These are phyloP conservation scores for Hydroisotoma schaefferi DNA, from an alignment of 2,888 invertebrate species.

Conservation along the genomic window DNA sequence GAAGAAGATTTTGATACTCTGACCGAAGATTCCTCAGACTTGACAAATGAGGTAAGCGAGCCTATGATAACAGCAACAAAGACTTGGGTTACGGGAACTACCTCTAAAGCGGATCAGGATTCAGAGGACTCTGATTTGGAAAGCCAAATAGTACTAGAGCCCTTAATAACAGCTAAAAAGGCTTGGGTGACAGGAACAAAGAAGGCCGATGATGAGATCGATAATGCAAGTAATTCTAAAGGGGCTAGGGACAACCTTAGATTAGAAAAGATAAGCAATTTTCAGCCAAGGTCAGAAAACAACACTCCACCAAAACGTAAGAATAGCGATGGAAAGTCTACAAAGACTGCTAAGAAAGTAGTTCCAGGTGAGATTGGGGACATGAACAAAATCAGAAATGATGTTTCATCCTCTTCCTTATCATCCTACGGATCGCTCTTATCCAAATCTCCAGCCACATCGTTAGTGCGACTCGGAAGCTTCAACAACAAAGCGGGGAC, in stretches of 20 bases:
- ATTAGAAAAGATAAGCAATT: too few species aligned
- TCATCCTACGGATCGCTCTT: background rate
- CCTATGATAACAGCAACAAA: slow-evolving; percentile 17
- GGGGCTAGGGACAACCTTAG: too few species aligned
- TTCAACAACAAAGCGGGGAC: background rate
- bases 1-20: slow-evolving; percentile 41
- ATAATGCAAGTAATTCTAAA: too few species aligned
- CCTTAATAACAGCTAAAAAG: slow-evolving; percentile 15
- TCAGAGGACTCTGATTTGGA: background rate
- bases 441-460: background rate
- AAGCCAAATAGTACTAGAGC: background rate
- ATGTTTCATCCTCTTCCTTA: background rate
- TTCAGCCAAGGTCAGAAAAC: too few species aligned
- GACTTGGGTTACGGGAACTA: slow-evolving; percentile 24
- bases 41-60: background rate
- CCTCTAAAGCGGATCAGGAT: background rate
- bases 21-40: slow-evolving; percentile 6
- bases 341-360: background rate
- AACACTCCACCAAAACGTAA: background rate
- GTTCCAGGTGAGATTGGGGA: background rate
- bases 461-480: too few species aligned
- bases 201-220: background rate
- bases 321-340: background rate
- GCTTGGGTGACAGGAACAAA: slow-evolving; percentile 24
- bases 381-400: background rate